Evolutionary conservation across 1,140 invertebrate species (phyloP).

Genomic region (Dendroctonus valens): DNA sequence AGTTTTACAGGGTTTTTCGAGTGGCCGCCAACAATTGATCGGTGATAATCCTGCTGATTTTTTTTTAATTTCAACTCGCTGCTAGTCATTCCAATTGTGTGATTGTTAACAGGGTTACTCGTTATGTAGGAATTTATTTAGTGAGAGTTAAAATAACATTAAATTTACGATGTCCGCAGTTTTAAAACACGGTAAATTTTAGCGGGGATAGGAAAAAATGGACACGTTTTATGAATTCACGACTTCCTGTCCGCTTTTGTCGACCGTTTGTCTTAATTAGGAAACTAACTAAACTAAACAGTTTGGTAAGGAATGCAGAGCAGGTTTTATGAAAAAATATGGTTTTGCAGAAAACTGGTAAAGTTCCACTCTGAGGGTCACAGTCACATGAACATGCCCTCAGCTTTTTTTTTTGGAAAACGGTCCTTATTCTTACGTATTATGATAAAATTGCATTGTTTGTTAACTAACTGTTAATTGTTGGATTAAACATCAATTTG

Average conservation of each 20-base stretch:
- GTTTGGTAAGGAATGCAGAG: constrained; percentile 3
- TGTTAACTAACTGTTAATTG: too few relatives aligned
- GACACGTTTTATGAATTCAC: constrained; percentile 9
- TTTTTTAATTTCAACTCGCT: too few relatives aligned
- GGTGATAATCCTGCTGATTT: too few relatives aligned
- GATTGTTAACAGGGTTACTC: not conserved
- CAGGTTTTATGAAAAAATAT: constrained; percentile 8
- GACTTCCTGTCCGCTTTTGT: constrained; percentile 2
- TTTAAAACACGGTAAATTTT: not conserved
- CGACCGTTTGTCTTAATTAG: constrained; percentile 10
- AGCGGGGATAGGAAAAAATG: not conserved
- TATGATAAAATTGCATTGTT: too few relatives aligned
- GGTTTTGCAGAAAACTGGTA: not conserved
- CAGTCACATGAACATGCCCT: not conserved
- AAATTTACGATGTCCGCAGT: not conserved
- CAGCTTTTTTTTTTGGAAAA: not conserved
- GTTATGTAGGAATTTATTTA: not conserved
- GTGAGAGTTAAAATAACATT: not conserved
- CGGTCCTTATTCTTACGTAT: too few relatives aligned
- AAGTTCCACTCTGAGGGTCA: not conserved
- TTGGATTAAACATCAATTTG: too few relatives aligned
- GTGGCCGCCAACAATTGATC: too few relatives aligned
- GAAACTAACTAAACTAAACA: not conserved
- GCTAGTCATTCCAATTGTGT: not conserved
- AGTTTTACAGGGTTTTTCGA: not conserved